Base-by-base conservation (phyloP, 2,888 invertebrate genomes). In the Syritta pipiens region DNA sequence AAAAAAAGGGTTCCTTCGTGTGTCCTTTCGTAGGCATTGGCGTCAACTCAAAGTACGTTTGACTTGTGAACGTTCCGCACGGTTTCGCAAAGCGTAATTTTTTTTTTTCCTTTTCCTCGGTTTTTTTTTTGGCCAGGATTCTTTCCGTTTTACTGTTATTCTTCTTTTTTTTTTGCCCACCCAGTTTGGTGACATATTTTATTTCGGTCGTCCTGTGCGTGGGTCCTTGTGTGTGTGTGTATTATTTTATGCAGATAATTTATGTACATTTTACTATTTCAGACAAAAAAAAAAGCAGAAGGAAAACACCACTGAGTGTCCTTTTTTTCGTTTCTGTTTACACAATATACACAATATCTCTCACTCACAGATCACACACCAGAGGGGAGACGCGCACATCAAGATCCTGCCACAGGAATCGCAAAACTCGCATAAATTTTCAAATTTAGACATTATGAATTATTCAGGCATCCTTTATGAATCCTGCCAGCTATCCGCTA, bases 391-490 rank as follows among this genome's bases (percentile, higher is more conserved):
- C 48, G 12, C 35, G 49, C 67, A 67, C 44, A 68, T 57, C 62
- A 67, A 67, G 67, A 55, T 55, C 35, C 71, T 74, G 57, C 53
- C 26, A 28, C 55, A 72, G 46, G 55, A 60, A 60, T 46, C 49
- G 48, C 65, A 48, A 68, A 62, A 79, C 62, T 74, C 55, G 79
- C 79, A 79, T 79, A 79, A 68, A 74, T 79, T 79, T 79, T 79
- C 57, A 79, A 79, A 79, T 79, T 79, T 68, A 72, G 79, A 79
- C 62, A 57, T 68, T 79, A 79, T 79, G 79, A 79, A 79, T 79
- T 79, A 79, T 79, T 79, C 79, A 79, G 22, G 67, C 48, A 68
- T 74, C 62, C 62, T 62, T 79, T 79, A 79, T 79, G 79, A 79
- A 72, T 68, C 55, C 67, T 67, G 60, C 42, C 72, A 63, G 55